Evolutionary conservation across 1,140 invertebrate species (phyloP).

Genomic region (Mycetomoellerius zeteki): DNA sequence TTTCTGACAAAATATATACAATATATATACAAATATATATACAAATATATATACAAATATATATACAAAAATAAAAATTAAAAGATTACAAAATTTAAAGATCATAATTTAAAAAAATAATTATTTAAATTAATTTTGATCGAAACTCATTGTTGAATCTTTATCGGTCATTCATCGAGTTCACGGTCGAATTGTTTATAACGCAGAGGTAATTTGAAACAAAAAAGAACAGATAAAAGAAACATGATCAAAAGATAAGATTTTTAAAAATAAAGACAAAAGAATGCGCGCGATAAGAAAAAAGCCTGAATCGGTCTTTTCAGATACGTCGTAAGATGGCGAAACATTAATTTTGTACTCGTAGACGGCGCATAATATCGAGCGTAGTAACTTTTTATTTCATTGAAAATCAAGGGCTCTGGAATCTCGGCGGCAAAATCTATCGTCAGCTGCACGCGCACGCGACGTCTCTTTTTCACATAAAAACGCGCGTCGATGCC

Average conservation of each 20-base stretch:
- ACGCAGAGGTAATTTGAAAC: constrained; percentile 2
- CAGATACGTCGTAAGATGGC: not conserved
- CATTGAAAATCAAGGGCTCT: not conserved
- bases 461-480: constrained; percentile 12
- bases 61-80: no score
- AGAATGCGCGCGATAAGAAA: not conserved
- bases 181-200: constrained; percentile 43
- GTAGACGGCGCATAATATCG: not conserved
- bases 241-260: not conserved
- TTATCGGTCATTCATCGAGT: constrained; percentile 39
- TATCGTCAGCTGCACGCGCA: constrained; percentile 38
- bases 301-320: not conserved
- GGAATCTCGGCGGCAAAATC: not conserved
- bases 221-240: not conserved
- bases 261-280: not conserved
- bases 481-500: constrained; percentile 6
- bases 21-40: no score
- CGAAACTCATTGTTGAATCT: not conserved
- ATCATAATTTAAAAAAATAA: not conserved
- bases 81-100: no score
- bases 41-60: no score
- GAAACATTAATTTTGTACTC: not conserved
- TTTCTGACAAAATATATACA: no score
- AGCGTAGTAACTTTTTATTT: not conserved
- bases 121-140: not conserved